Evolutionary conservation across 2,888 invertebrate species (phyloP), one percentile per base, ranked within the genome.

Genomic region (Heliconius aoede): DNA sequence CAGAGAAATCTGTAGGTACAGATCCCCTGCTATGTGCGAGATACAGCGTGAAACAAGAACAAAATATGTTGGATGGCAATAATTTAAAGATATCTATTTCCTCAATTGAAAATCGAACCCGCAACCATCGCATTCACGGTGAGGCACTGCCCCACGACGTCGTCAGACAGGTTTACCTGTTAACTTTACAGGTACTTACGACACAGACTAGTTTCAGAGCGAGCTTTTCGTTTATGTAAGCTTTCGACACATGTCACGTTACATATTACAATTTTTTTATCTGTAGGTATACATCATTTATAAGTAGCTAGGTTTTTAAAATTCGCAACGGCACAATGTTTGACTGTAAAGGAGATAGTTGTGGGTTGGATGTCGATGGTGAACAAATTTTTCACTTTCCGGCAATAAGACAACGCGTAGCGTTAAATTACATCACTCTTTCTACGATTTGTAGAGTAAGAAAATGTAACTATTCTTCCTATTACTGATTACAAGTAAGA

Each of bases 181-280:
- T 40, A 24, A 15, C 36, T 24, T 24, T 65, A 65, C 65, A 36
- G 60, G 26, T 40, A 60, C 40, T 72, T 72, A 72, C 72, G 72
- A 60, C 32, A 72, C 61, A 26, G 40, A 72, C 72, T n/a, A 32
- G 72, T 72, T 69, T 69, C 55, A 30, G 69, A 62, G 32, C 21
- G 51, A 61, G 61, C 58, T 61, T 40, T 72, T n/a, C 51, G 13
- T 61, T 61, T 72, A 72, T 60, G 72, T 60, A 61, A 61, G 36
- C 26, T 26, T 36, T 72, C 58, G 72, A 61, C 72, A 72, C 61
- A 40, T 61, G 61, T 72, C 60, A 72, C 26, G 32, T 58, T 72
- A 36, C 40, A 46, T 69, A 30, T 68, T 58, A 72, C 40, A 32
- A 11, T 46, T 46, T 46, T 46, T 18, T 46, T 8, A 46, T 46